These are phyloP conservation scores for Pelmatolapia mariae DNA, from an alignment of 2,113 vertebrate species.

Conservation along the genomic window DNA sequence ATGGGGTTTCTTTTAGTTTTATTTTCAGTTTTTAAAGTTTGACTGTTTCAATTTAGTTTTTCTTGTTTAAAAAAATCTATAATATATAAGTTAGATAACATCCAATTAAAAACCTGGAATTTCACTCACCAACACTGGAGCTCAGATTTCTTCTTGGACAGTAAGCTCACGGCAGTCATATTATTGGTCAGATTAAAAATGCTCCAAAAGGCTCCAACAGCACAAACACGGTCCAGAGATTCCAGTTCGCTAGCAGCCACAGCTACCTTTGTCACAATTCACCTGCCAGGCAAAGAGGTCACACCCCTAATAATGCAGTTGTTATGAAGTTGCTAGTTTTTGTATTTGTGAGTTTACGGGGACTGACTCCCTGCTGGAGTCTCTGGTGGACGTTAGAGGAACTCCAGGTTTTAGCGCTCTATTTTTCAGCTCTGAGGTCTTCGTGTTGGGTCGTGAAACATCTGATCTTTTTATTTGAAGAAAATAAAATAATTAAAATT, in stretches of 20 bases:
- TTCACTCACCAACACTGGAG: neutral
- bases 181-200: neutral
- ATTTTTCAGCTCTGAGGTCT: neutral
- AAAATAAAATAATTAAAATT: neutral
- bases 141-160: neutral
- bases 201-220: neutral
- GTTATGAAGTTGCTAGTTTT: neutral
- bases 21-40: neutral
- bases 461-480: neutral
- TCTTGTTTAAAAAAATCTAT: neutral
- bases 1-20: rapidly evolving
- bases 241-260: neutral
- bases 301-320: neutral
- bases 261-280: neutral
- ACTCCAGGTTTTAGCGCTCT: neutral
- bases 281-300: neutral
- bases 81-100: neutral
- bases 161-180: neutral
- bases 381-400: neutral
- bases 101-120: neutral
- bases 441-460: neutral
- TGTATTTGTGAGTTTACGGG: neutral
- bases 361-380: neutral
- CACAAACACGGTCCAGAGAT: neutral
- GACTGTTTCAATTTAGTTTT: neutral